Conservation (phyloP, 2,888 invertebrate genomes). For the Saturnia japonica region DNA sequence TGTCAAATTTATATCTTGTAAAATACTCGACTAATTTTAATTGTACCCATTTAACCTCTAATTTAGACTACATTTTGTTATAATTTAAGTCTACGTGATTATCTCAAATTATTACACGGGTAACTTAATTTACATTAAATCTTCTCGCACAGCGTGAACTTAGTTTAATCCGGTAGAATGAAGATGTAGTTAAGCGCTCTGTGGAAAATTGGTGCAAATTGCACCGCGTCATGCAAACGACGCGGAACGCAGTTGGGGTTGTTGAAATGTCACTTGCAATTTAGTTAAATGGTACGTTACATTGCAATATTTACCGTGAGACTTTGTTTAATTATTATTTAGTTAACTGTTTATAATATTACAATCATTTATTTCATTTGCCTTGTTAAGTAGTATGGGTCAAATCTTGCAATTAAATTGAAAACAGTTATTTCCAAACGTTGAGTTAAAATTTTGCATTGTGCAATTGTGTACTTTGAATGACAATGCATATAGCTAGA, state of each 20-base stretch:
- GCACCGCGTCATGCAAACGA: background rate
- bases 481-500: too few species aligned
- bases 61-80: background rate
- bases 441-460: too few species aligned
- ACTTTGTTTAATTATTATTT: background rate
- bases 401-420: too few species aligned
- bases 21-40: too few species aligned
- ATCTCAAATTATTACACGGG: background rate
- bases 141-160: background rate
- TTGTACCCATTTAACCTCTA: background rate
- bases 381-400: too few species aligned
- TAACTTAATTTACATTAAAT: too few species aligned
- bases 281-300: background rate
- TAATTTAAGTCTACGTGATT: background rate
- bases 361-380: too few species aligned
- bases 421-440: too few species aligned
- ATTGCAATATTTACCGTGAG: background rate
- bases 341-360: background rate
- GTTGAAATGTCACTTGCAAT: slow-evolving; percentile 8
- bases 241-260: background rate
- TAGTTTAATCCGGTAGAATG: slow-evolving; percentile 2
- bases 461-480: too few species aligned
- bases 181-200: slow-evolving; percentile 5
- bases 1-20: too few species aligned
- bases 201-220: slow-evolving; percentile 15